phyloP scores from a whole-genome alignment of 1,140 invertebrate genomes.

The Whitmania pigra region DNA sequence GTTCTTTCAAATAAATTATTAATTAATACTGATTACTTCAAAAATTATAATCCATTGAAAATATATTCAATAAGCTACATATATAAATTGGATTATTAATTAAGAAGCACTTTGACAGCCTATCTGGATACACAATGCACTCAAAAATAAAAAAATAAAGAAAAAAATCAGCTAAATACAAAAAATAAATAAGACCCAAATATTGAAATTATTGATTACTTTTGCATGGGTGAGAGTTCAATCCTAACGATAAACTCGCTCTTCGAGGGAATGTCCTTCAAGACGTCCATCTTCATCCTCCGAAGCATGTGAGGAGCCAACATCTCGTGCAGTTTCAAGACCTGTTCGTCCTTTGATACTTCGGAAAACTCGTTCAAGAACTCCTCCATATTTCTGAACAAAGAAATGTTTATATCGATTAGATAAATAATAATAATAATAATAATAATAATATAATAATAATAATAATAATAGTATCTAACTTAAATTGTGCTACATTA shows the following conservation, averaged over 20 bases:
- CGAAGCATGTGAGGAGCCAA: slow-evolving; percentile 91
- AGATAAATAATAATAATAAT: slow-evolving; percentile 59
- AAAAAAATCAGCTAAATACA: no score
- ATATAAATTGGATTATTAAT: no score
- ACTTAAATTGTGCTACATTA: no score
- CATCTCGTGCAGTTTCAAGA: slow-evolving; percentile 88
- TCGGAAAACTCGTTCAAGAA: slow-evolving; percentile 96
- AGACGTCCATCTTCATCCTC: slow-evolving; percentile 84
- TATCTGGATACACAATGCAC: no score
- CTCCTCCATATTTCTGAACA: slow-evolving; percentile 66
- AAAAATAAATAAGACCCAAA: not conserved
- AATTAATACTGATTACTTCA: no score
- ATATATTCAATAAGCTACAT: no score
- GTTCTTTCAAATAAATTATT: no score
- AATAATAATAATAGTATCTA: no score
- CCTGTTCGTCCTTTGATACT: slow-evolving; percentile 93
- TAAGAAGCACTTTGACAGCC: no score
- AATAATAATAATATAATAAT: slow-evolving; percentile 42
- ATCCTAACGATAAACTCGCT: slow-evolving; percentile 94
- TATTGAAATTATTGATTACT: slow-evolving; percentile 45
- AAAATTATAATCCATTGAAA: no score
- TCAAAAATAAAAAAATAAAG: no score
- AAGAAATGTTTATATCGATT: slow-evolving; percentile 47
- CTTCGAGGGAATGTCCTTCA: slow-evolving; percentile 93
- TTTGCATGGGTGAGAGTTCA: slow-evolving; percentile 87